Conservation (phyloP, 2,797 vertebrate species). For the Eulemur mongoz region DNA sequence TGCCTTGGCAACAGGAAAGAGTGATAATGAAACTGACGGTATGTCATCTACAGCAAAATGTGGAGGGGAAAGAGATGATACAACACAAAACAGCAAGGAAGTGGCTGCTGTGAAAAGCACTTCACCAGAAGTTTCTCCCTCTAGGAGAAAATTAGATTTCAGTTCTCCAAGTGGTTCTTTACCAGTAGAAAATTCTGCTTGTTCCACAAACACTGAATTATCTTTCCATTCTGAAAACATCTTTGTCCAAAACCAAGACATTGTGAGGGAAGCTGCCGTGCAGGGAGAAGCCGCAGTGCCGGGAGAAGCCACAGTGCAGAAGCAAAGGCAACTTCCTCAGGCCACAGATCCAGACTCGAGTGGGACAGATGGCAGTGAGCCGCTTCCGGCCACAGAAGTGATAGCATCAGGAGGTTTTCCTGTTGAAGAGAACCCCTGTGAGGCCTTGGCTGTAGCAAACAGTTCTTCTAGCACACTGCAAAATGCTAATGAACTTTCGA, state of each 20-base stretch:
- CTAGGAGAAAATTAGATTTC: slow-evolving; percentile 3
- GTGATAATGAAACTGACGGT: too few relatives aligned
- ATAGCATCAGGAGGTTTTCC: not conserved
- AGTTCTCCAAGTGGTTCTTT: slow-evolving; percentile 16
- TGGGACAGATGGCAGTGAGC: not conserved
- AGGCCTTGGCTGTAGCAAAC: not conserved
- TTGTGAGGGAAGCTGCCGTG: not conserved
- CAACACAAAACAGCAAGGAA: not conserved
- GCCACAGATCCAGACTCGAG: not conserved
- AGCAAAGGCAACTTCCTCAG: not conserved
- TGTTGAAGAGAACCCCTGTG: not conserved
- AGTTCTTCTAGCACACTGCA: not conserved
- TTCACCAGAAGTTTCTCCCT: not conserved
- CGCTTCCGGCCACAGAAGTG: not conserved
- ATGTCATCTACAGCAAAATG: not conserved
- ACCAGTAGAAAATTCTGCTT: slow-evolving; percentile 42
- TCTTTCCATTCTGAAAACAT: slow-evolving; percentile 31
- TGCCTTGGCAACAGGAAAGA: not conserved
- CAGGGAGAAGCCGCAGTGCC: not conserved
- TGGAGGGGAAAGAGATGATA: not conserved
- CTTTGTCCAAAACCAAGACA: not conserved
- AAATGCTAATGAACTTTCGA: not conserved
- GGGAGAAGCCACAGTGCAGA: not conserved
- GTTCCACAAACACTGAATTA: slow-evolving; percentile 43
- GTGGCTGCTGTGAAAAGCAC: not conserved